phyloP scores from a whole-genome alignment of 1,140 invertebrate genomes.

The Aethina tumida region DNA sequence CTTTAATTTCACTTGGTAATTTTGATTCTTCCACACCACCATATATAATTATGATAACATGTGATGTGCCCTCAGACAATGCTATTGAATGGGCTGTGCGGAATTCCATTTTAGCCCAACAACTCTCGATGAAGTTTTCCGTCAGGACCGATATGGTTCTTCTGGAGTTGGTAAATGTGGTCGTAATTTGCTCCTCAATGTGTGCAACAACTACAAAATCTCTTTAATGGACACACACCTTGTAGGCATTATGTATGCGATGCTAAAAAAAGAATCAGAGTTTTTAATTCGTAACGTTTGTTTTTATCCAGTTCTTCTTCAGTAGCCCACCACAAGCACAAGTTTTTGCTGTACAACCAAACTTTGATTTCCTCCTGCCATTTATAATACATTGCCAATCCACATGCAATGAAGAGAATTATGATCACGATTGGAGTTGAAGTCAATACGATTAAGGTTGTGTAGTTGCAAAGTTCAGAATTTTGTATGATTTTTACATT shows the following conservation, averaged over 20 bases:
- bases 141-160: conserved; percentile 78
- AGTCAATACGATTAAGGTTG: conserved; percentile 3
- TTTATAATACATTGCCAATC: conserved; percentile 47
- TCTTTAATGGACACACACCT: conserved; percentile 68
- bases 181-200: conserved; percentile 69
- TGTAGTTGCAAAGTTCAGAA: conserved; percentile 10
- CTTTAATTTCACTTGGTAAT: too few relatives aligned
- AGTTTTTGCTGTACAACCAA: conserved; percentile 56
- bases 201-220: conserved; percentile 70
- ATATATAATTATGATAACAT: too few relatives aligned
- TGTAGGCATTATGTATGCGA: conserved; percentile 44
- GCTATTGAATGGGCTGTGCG: conserved; percentile 66
- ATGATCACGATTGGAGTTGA: conserved; percentile 5
- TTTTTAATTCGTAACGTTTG: conserved; percentile 62
- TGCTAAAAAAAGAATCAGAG: conserved; percentile 60
- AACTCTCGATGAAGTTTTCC: conserved; percentile 67
- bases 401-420: conserved; percentile 8
- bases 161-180: conserved; percentile 66
- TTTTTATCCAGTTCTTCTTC: conserved; percentile 66
- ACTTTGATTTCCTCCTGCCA: conserved; percentile 56
- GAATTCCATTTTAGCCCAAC: conserved; percentile 82
- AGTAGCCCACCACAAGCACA: conserved; percentile 54
- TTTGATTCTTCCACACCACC: too few relatives aligned
- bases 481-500: conserved; percentile 14
- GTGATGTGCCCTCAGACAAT: conserved; percentile 59